phyloP scores from a whole-genome alignment of 2,888 invertebrate genomes.

The Podotricha telesiphe region DNA sequence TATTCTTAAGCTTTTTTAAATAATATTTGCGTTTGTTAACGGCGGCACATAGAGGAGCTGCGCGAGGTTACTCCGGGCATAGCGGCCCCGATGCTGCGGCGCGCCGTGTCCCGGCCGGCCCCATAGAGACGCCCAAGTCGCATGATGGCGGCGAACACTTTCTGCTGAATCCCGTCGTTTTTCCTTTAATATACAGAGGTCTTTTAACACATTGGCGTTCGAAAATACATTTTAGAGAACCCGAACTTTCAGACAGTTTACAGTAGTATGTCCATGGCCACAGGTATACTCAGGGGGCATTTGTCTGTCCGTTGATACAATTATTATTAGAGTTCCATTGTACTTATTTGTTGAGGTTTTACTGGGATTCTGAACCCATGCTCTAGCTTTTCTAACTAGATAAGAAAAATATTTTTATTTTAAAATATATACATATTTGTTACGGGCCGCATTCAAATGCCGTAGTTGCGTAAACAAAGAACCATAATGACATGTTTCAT shows the following conservation, averaged over 20 bases:
- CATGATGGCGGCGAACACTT: slow-evolving; percentile 87
- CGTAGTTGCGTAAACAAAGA: background rate
- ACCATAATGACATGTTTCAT: background rate
- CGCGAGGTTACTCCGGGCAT: slow-evolving; percentile 72
- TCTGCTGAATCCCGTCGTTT: slow-evolving; percentile 85
- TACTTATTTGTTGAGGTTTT: too few species aligned
- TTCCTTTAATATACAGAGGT: slow-evolving; percentile 69
- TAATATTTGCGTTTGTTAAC: slow-evolving; percentile 42
- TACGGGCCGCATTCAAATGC: background rate
- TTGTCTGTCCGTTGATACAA: too few species aligned
- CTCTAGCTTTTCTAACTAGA: too few species aligned
- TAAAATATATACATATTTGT: background rate
- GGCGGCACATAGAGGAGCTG: slow-evolving; percentile 67
- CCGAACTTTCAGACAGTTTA: too few species aligned
- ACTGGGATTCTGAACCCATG: too few species aligned
- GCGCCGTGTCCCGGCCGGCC: slow-evolving; percentile 89
- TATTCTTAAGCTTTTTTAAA: background rate
- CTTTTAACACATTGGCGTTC: background rate
- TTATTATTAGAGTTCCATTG: too few species aligned
- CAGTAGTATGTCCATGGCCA: too few species aligned
- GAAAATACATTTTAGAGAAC: too few species aligned
- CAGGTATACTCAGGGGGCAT: too few species aligned
- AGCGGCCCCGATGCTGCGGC: slow-evolving; percentile 76
- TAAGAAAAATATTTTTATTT: too few species aligned
- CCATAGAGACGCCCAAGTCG: slow-evolving; percentile 91